These are phyloP conservation scores for Sinella curviseta DNA, from an alignment of 1,140 invertebrate species.

Conservation along the genomic window DNA sequence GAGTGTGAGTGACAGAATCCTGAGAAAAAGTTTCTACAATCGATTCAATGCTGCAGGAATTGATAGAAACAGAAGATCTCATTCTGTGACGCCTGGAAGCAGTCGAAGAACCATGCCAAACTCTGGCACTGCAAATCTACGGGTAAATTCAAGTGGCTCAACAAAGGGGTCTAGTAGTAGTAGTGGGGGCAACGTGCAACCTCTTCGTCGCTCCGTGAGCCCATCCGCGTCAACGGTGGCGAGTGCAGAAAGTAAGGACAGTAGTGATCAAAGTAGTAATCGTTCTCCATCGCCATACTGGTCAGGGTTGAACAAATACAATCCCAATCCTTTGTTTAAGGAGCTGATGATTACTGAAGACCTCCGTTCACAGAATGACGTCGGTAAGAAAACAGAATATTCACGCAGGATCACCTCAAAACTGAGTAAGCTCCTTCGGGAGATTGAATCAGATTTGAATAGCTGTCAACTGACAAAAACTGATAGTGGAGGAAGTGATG, in stretches of 20 bases:
- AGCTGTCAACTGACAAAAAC: conserved; percentile 7
- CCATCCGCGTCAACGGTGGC: background rate
- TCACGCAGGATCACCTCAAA: conserved; percentile 43
- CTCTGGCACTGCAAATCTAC: background rate
- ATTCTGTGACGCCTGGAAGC: background rate
- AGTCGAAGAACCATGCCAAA: background rate
- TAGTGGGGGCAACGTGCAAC: background rate
- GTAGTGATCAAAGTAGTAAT: background rate
- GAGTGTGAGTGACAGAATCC: conserved; percentile 70
- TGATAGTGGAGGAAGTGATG: background rate
- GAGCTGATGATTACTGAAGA: conserved; percentile 41
- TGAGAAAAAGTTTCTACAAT: conserved; percentile 82
- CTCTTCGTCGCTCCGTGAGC: background rate
- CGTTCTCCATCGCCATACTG: conserved; percentile 7
- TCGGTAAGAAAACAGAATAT: conserved; percentile 44
- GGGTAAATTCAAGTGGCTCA: background rate
- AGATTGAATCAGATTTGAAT: conserved; percentile 38
- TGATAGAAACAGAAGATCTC: conserved; percentile 42
- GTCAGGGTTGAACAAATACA: conserved; percentile 41
- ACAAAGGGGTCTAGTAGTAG: background rate
- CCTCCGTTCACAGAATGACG: conserved; percentile 24
- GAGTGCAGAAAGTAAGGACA: background rate
- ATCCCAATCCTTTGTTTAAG: conserved; percentile 47
- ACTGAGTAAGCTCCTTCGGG: conserved; percentile 44
- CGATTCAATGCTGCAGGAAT: conserved; percentile 66